Evolutionary conservation across 2,113 vertebrate genomes (phyloP), one percentile per base, ranked within the genome.

Genomic region (Cepphus grylle): DNA sequence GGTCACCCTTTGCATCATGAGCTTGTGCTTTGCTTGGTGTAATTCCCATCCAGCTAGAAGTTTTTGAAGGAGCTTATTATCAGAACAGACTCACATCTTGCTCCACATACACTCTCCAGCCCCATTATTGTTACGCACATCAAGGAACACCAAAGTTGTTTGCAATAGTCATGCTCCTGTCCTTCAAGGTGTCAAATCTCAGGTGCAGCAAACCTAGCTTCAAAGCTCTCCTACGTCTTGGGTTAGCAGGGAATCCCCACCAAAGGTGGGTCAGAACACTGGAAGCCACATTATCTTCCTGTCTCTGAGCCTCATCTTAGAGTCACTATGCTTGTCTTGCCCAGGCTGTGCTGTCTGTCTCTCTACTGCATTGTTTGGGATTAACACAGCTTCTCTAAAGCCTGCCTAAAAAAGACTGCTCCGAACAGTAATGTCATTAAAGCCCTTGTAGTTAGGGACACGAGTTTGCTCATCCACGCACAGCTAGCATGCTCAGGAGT

Each of bases 21-120:
- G 40, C 52, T 6, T 76, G 84, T 4, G 11, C 66, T 87, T 85
- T 87, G n/a, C 61, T 93, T 82, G 73, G 52, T 94, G 94, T 70
- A 61, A 38, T 87, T 94, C 84, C n/a, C 42, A 32, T 58, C 45
- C n/a, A 93, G 55, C 21, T 77, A 70, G 34, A 84, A 77, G 62
- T 36, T 96, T 87, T 80, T 81, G 72, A 88, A 72, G 58, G 69
- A 86, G 27, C 16, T 83, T 83, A 22, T 27, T 67, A 40, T 88
- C 80, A 81, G 34, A 94, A 72, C 27, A 86, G 29, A 83, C 32
- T 45, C 36, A 32, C 12, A 4, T 49, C 62, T 80, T 83, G 66
- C 22, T 56, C 50, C 40, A 65, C 36, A 58, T 36, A 78, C 9
- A 11, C 30, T 49, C 42, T 78, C 34, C 56, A 74, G 20, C 32